Evolutionary conservation across 2,113 vertebrate genomes (phyloP).

Genomic region (Puntigrus tetrazona): DNA sequence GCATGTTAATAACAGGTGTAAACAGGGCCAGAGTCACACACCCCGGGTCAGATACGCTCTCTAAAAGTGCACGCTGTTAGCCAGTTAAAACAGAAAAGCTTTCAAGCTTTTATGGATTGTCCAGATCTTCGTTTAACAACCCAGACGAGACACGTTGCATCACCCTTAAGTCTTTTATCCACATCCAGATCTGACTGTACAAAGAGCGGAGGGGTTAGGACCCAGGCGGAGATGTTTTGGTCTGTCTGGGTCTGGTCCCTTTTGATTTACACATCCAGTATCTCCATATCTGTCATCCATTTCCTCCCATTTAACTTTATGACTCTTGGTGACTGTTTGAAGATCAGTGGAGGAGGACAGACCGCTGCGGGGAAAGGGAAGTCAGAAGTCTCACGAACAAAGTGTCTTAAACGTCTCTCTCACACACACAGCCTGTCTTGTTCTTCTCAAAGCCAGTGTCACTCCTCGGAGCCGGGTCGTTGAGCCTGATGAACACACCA

Average conservation of each 20-base stretch:
- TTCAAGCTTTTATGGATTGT: conserved; percentile 14
- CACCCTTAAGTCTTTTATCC: conserved; percentile 24
- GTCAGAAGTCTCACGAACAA: conserved; percentile 46
- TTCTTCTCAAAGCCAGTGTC: conserved; percentile 34
- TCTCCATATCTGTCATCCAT: conserved; percentile 61
- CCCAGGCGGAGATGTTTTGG: conserved; percentile 31
- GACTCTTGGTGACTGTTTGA: conserved; percentile 60
- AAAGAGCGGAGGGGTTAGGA: not conserved
- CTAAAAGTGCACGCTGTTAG: not conserved
- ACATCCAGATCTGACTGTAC: conserved; percentile 36
- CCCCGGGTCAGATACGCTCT: not conserved
- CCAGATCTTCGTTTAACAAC: conserved; percentile 36
- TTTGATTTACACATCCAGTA: conserved; percentile 63
- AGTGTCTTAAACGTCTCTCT: conserved; percentile 17
- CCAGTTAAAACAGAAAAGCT: not conserved
- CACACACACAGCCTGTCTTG: not conserved
- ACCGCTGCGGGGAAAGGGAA: conserved; percentile 51
- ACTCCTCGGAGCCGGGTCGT: conserved; percentile 19
- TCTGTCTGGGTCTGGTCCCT: conserved; percentile 39
- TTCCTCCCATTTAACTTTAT: conserved; percentile 67
- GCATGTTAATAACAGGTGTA: not conserved
- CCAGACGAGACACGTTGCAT: conserved; percentile 3
- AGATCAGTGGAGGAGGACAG: conserved; percentile 60
- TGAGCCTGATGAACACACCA: conserved; percentile 25
- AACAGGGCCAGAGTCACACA: conserved; percentile 8